phyloP scores from a whole-genome alignment of 2,113 vertebrate genomes.

The cat (Felis catus) region F.catus_Fca126_mat1.0 CM031412.1:172451501-172452000 shows the following conservation, averaged over 20 bases:
- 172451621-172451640: not conserved
- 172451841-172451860: slow-evolving; percentile 67
- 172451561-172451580: slow-evolving; percentile 15
- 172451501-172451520: not conserved
- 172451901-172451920: slow-evolving; percentile 50
- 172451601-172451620: not conserved
- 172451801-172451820: slow-evolving; percentile 16
- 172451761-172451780: slow-evolving; percentile 24
- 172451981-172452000: slow-evolving; percentile 58
- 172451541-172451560: not conserved
- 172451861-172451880: slow-evolving; percentile 53
- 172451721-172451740: slow-evolving; percentile 70
- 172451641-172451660: slow-evolving; percentile 38
- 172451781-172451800: slow-evolving; percentile 44
- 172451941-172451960: slow-evolving; percentile 53
- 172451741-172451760: slow-evolving; percentile 4
- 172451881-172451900: slow-evolving; percentile 54
- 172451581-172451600: slow-evolving; percentile 33
- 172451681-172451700: slow-evolving; percentile 50
- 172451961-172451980: slow-evolving; percentile 34
- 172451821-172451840: slow-evolving; percentile 78
- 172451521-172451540: not conserved
- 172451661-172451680: slow-evolving; percentile 22
- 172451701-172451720: slow-evolving; percentile 52
- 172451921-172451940: slow-evolving; percentile 60